A percentile compares a stretch with the other conserved stretches of the same genome.
These are phyloP conservation scores for Gallinago nigripennis DNA, from an alignment of 2,797 vertebrate genomes.

Conservation along the genomic window DNA sequence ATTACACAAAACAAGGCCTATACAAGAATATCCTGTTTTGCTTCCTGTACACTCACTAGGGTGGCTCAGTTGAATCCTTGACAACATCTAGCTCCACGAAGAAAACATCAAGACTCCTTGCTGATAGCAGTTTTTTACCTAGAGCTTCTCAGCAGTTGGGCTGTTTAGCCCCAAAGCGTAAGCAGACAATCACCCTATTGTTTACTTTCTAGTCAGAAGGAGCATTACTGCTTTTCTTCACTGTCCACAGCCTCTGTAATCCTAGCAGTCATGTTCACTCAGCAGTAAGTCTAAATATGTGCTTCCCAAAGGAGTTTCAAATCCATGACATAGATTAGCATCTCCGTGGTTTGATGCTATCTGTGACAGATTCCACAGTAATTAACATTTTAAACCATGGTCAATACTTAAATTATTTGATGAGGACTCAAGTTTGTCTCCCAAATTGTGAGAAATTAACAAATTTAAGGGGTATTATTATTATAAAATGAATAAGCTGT, in stretches of 20 bases:
- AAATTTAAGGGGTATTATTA: slow-evolving; percentile 30
- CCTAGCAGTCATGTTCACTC: slow-evolving; percentile 74
- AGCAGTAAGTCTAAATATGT: slow-evolving; percentile 72
- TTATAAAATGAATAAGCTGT: slow-evolving; percentile 12
- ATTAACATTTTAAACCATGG: slow-evolving; percentile 70
- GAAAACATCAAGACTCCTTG: slow-evolving; percentile 78
- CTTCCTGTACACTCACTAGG: slow-evolving; percentile 81
- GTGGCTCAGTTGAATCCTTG: slow-evolving; percentile 77
- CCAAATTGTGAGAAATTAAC: slow-evolving; percentile 63
- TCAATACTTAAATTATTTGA: slow-evolving; percentile 57
- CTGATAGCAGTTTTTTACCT: slow-evolving; percentile 83
- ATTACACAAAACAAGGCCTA: slow-evolving; percentile 77
- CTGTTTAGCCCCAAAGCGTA: slow-evolving; percentile 76
- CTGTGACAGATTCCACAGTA: slow-evolving; percentile 67
- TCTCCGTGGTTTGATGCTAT: slow-evolving; percentile 62
- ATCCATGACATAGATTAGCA: slow-evolving; percentile 74
- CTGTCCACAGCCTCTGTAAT: slow-evolving; percentile 57
- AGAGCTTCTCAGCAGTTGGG: slow-evolving; percentile 78
- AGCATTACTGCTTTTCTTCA: slow-evolving; percentile 82
- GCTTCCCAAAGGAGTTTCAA: slow-evolving; percentile 76
- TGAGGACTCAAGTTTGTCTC: slow-evolving; percentile 18
- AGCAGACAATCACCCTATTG: slow-evolving; percentile 84
- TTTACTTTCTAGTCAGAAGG: slow-evolving; percentile 83
- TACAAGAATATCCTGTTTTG: slow-evolving; percentile 83
- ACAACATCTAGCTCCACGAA: slow-evolving; percentile 77